These are phyloP conservation scores for Rosalia funebris DNA, from an alignment of 2,888 invertebrate genomes.

Conservation along the genomic window DNA sequence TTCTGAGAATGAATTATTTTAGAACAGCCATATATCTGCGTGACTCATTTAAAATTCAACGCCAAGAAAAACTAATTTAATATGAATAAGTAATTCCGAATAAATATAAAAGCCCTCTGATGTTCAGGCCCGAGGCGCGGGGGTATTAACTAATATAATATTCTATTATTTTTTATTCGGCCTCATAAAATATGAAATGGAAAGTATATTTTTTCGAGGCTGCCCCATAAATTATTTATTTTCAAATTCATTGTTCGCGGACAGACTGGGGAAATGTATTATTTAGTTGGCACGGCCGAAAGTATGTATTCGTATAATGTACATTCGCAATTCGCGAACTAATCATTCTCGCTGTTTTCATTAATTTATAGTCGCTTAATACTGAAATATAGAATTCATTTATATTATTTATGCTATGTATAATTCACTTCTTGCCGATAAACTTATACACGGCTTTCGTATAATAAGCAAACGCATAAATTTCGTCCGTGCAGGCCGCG, in stretches of 20 bases:
- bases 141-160: constrained; percentile 65
- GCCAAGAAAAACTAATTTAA: constrained; percentile 65
- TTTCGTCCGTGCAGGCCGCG: constrained; percentile 36
- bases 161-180: constrained; percentile 56
- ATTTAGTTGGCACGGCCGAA: constrained; percentile 47
- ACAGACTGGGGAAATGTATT: constrained; percentile 54
- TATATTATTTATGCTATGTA: constrained; percentile 56
- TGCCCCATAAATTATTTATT: constrained; percentile 63
- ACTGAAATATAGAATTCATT: constrained; percentile 57
- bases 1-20: constrained; percentile 59
- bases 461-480: constrained; percentile 52
- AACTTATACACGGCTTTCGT: constrained; percentile 42
- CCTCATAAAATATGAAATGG: constrained; percentile 56
- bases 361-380: constrained; percentile 56
- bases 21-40: constrained; percentile 59
- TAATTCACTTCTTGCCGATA: constrained; percentile 50
- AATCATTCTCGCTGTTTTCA: constrained; percentile 34
- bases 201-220: constrained; percentile 63
- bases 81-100: constrained; percentile 65
- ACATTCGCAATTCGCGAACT: constrained; percentile 25
- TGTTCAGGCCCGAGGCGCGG: constrained; percentile 54
- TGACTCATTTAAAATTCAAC: constrained; percentile 63
- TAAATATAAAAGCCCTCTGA: constrained; percentile 61
- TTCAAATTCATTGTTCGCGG: constrained; percentile 62
- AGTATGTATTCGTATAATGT: constrained; percentile 19